These are phyloP conservation scores for Papilio demoleus DNA, from an alignment of 2,888 invertebrate species.

Conservation along the genomic window DNA sequence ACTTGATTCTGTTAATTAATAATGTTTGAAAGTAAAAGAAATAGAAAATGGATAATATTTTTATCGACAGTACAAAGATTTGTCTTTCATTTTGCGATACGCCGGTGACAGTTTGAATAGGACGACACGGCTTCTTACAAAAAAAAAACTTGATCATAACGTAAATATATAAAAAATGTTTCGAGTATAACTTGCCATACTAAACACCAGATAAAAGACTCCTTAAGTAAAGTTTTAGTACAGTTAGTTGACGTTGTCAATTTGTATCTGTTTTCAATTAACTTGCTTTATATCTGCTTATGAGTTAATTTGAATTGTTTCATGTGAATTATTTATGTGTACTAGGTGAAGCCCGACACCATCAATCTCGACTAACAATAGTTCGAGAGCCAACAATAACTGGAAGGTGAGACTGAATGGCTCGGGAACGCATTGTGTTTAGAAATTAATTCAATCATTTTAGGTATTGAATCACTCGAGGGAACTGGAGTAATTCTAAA, in stretches of 20 bases:
- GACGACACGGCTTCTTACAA: too few relatives aligned
- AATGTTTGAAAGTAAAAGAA: constrained; percentile 6
- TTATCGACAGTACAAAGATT: constrained; percentile 9
- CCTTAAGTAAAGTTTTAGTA: too few relatives aligned
- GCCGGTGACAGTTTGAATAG: neutral
- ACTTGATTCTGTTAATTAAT: neutral
- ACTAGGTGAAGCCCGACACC: constrained; percentile 5
- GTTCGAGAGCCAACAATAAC: constrained; percentile 12
- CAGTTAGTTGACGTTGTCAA: neutral
- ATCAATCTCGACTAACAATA: constrained; percentile 18
- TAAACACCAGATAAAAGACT: too few relatives aligned
- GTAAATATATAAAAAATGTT: too few relatives aligned
- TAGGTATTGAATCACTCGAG: neutral
- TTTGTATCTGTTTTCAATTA: neutral
- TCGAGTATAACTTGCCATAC: too few relatives aligned
- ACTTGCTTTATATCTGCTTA: neutral
- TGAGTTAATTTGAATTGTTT: constrained; percentile 4
- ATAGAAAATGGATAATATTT: neutral
- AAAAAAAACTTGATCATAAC: too few relatives aligned
- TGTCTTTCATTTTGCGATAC: constrained; percentile 7
- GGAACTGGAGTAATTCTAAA: neutral
- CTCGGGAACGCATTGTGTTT: constrained; percentile 16
- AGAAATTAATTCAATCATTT: constrained; percentile 13
- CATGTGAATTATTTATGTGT: constrained; percentile 2
- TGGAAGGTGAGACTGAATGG: constrained; percentile 12